Evolutionary conservation across 2,113 vertebrate genomes (phyloP).

Genomic region (Stegostoma tigrinum): DNA sequence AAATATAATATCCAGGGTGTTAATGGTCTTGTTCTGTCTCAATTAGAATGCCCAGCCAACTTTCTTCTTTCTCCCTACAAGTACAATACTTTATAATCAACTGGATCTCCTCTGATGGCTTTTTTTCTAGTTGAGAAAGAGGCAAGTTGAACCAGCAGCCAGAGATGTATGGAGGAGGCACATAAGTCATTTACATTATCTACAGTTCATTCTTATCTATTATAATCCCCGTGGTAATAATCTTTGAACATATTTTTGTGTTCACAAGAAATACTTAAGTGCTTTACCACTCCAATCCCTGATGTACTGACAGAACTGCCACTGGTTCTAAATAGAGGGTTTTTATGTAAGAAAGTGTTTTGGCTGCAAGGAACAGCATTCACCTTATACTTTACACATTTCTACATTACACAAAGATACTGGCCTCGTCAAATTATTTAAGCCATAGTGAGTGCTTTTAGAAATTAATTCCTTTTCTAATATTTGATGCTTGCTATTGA

Average conservation of each 20-base stretch:
- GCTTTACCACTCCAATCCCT: not conserved
- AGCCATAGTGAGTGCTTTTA: not conserved
- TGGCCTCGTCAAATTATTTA: not conserved
- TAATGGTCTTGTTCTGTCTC: not conserved
- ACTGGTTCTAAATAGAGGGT: not conserved
- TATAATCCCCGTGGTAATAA: not conserved
- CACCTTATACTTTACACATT: not conserved
- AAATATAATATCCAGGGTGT: not conserved
- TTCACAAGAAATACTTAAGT: constrained; percentile 22
- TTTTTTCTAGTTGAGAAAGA: not conserved
- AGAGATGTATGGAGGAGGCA: not conserved
- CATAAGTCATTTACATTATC: constrained; percentile 12
- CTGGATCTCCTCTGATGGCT: not conserved
- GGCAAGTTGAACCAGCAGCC: not conserved
- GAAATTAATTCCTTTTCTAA: not conserved
- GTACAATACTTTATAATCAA: not conserved
- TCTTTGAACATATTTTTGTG: constrained; percentile 7
- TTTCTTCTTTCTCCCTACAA: not conserved
- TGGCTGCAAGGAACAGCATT: not conserved
- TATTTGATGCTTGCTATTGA: not conserved
- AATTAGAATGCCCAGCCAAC: not conserved
- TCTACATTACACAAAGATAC: not conserved
- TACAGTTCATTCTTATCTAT: constrained; percentile 8
- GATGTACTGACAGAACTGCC: not conserved
- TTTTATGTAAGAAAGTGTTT: not conserved